Evolutionary conservation across 2,113 vertebrate species (phyloP), one percentile per base, ranked within the genome.

Genomic region (Vireo altiloquus): DNA sequence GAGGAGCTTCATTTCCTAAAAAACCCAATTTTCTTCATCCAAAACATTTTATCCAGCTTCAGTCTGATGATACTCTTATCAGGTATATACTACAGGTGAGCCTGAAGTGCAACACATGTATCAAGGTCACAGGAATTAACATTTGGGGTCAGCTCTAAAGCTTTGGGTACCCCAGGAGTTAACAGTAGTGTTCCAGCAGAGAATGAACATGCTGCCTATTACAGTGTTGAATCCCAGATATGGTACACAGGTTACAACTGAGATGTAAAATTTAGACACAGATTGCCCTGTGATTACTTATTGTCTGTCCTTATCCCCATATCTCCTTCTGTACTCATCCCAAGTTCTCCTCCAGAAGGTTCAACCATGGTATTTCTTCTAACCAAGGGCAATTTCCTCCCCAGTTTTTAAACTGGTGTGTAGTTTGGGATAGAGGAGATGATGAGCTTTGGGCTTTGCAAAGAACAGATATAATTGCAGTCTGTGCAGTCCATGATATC

Each of bases 101-200:
- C 27, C 23, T 78, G 33, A 87, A 65, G 15, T 49, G 15, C 28
- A 65, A n/a, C 31, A 49, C 2, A 18, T 42, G 4, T 54, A 33
- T 35, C 35, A 52, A 27, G 5, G 13, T 44, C 14, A 68, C 3
- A 1, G 12, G 27, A 63, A 68, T 44, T 88, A 82, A 18, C 7
- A 22, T 68, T 68, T 68, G 24, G 10, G 4, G 1, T 79, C 14
- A 79, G 3, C 5, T 57, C 8, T 81, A 49, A 77, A 61, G 50
- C 8, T 81, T 47, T 30, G 33, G 10, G 9, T 68, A 68, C 2
- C 14, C n/a, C 22, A 64, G 44, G 50, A 49, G 19, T 64, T 54
- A 63, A 74, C 7, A 8, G 2, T 8, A 47, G 2, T 49, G 15
- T 16, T 49, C 13, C 35, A 64, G 2, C 2, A 2, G 11, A 13